Base-by-base conservation (phyloP, 2,113 vertebrate species). In the Proterorhinus semilunaris region DNA sequence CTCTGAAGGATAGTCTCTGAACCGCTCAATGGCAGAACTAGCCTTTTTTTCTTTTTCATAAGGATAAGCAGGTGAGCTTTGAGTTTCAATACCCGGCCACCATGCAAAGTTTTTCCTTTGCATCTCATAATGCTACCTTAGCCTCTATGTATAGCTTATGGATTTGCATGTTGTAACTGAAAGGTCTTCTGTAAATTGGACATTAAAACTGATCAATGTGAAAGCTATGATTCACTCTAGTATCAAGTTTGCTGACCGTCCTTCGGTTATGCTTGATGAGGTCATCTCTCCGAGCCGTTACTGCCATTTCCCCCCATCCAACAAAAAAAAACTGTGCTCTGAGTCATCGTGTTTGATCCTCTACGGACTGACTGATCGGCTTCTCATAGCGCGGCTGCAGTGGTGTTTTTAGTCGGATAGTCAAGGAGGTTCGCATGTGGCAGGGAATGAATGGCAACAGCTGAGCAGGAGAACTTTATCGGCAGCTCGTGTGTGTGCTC, bases 391-490 rank as follows among this genome's bases (percentile, higher is more conserved):
- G 27, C 27, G 10, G 10, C 55, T 58, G 36, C 36, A 43, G 58
- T 3, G 27, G 6, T 16, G 69, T 44, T 45, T 72, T 81, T 62
- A 61, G 44, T 13, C 69, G 66, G 45, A 50, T 16, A 47, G 49
- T n/a, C 62, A 27, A 71, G 53, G 54, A 21, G 78, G 59, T 59
- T 53, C 58, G 75, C 55, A 79, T 81, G 65, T 68, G 62, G 53
- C 77, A 62, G 82, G 87, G 81, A 93, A 91, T 82, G 89, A 91
- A 88, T 87, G 84, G 90, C 88, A 92, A 92, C 92, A 93, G 91
- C 92, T 93, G 92, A 92, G 86, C 86, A 73, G 84, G 85, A 90
- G 84, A 87, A 87, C 89, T 89, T 91, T 86, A 88, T 90, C 85
- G 75, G 82, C 83, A 79, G 68, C 44, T 58, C 61, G 71, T 69